These are phyloP conservation scores for Trichosurus vulpecula DNA, from an alignment of 2,797 vertebrate genomes.

Conservation along the genomic window DNA sequence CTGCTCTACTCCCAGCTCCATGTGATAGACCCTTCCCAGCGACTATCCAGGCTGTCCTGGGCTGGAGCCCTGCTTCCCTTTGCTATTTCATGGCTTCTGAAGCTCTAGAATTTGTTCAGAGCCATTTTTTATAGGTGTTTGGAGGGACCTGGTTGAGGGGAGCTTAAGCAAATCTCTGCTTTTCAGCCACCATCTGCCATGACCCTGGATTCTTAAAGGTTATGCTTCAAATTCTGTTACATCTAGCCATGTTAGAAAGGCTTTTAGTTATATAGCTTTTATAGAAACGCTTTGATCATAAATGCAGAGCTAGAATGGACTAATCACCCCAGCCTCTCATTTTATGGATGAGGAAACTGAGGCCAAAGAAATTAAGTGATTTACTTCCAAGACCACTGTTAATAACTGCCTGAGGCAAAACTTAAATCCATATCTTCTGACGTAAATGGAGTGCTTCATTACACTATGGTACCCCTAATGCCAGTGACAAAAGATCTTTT, in stretches of 20 bases:
- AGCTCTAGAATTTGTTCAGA: too few species aligned
- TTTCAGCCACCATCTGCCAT: too few species aligned
- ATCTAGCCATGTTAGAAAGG: background rate
- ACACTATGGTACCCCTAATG: background rate
- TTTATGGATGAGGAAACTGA: background rate
- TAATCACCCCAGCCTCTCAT: background rate
- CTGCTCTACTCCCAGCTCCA: too few species aligned
- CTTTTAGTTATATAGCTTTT: background rate
- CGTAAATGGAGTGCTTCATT: background rate
- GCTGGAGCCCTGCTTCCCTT: too few species aligned
- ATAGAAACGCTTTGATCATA: background rate
- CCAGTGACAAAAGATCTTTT: background rate
- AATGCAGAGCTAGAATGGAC: background rate
- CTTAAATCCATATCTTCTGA: background rate
- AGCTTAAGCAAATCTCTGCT: too few species aligned
- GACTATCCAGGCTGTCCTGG: too few species aligned
- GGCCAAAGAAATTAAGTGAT: background rate
- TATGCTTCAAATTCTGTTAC: background rate
- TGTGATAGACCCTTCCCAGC: too few species aligned
- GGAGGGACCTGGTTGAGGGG: too few species aligned
- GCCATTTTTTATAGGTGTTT: too few species aligned
- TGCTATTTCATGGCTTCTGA: too few species aligned
- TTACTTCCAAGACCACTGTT: background rate
- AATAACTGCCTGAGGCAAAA: background rate
- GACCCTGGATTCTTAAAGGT: background rate